Conservation (phyloP, 1,140 invertebrate species). For the Stegodyphus mimosarum region DNA sequence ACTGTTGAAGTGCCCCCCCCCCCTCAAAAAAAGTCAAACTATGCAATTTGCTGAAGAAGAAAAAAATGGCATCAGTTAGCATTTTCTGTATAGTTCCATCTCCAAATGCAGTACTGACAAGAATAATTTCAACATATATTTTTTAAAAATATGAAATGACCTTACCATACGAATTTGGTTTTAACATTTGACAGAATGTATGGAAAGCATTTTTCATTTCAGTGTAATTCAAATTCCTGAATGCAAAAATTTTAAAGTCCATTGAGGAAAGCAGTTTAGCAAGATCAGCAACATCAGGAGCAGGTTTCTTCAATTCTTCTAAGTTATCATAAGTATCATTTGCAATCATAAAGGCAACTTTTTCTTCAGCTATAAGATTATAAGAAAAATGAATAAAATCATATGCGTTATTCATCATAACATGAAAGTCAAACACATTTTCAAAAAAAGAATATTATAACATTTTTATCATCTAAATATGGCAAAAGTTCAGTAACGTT, state of each 20-base stretch:
- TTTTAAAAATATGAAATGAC: background rate
- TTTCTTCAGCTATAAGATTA: conserved; percentile 43
- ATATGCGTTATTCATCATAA: background rate
- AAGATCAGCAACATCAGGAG: conserved; percentile 23
- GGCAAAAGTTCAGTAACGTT: no score
- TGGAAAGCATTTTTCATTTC: conserved; percentile 41
- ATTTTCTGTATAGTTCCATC: no score
- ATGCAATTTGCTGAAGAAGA: no score
- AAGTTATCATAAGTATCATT: conserved; percentile 28
- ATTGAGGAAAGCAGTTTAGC: conserved; percentile 10
- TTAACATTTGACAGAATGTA: background rate
- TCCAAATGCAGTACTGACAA: no score
- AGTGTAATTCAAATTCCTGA: conserved; percentile 11
- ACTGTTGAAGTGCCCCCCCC: no score
- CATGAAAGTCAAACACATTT: background rate
- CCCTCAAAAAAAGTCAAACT: no score
- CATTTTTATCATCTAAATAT: background rate
- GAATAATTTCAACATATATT: no score
- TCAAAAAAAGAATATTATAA: background rate
- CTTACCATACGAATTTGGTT: conserved; percentile 17
- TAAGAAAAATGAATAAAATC: background rate
- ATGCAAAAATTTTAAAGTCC: conserved; percentile 38
- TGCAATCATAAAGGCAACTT: conserved; percentile 43
- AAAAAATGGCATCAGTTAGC: no score
- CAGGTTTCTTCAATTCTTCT: conserved; percentile 11